Percentiles rank a stretch among this genome's conserved stretches.
Evolutionary conservation across 2,797 vertebrate genomes (phyloP).

Genomic region (Sarcophilus harrisii): DNA sequence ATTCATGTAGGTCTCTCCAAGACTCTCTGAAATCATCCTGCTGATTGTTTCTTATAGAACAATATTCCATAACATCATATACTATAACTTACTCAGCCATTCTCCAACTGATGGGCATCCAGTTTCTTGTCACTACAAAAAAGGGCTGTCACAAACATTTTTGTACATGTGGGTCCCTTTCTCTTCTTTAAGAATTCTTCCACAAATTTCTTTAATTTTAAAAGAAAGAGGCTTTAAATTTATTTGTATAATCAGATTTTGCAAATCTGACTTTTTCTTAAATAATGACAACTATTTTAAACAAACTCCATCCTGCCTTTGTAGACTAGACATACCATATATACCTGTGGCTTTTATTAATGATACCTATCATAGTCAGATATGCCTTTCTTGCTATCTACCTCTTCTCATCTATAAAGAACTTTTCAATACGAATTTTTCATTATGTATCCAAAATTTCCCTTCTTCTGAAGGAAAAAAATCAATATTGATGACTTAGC

Average conservation of each 20-base stretch:
- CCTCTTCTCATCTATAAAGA: slow-evolving; percentile 34
- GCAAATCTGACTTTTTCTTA: slow-evolving; percentile 20
- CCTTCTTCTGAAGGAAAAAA: slow-evolving; percentile 62
- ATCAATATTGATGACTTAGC: slow-evolving; percentile 70
- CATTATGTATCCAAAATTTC: slow-evolving; percentile 59
- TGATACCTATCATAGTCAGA: slow-evolving; percentile 64
- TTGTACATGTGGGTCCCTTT: no score
- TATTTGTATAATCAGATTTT: slow-evolving; percentile 20
- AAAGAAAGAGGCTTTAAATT: slow-evolving; percentile 44
- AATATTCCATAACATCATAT: no score
- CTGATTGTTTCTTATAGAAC: no score
- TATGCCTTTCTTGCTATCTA: slow-evolving; percentile 32
- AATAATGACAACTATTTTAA: slow-evolving; percentile 59
- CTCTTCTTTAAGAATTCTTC: no score
- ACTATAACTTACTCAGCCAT: no score
- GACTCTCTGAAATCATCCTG: no score
- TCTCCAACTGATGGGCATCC: no score
- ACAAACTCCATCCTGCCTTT: slow-evolving; percentile 50
- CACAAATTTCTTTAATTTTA: slow-evolving; percentile 38
- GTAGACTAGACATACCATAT: slow-evolving; percentile 43
- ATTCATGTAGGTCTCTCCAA: no score
- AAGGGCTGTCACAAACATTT: no score
- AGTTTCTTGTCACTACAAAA: no score
- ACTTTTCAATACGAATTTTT: slow-evolving; percentile 70
- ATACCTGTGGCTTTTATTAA: not conserved